Evolutionary conservation across 2,888 invertebrate genomes (phyloP), one percentile per base, ranked within the genome.

Genomic region (Autographa gamma): DNA sequence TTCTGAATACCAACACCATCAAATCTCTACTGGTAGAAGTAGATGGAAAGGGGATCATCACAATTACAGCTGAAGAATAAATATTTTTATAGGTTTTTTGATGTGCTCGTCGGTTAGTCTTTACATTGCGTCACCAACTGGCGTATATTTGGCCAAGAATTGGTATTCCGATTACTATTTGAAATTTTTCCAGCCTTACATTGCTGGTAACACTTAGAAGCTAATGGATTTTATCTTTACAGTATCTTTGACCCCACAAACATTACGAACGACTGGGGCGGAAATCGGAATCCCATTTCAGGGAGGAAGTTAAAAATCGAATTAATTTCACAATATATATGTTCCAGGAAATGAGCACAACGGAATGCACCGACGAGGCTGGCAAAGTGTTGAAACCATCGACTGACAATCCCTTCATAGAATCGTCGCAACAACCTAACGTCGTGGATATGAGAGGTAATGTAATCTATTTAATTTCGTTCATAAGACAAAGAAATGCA

Each of bases 381-480:
- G 97, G 97, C 79, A 98, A 98, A 96, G 96, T 97, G 83, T 80
- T 96, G 73, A 98, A 98, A 95, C 97, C 97, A 88, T 96, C 97
- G 87, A 96, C 95, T 84, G 98, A 98, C 96, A 98, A 99, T 97
- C 98, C 98, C 87, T 99, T 98, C 96, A 97, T 98, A 90, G 98
- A 98, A 94, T 97, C 97, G 92, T 97, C 97, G 87, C 98, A 97
- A 96, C 98, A 97, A 91, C 98, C 98, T 93, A 98, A 98, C 79
- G 97, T 98, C 85, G 98, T 99, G 69, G 99, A 99, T 92, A 98
- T 99, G 98, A 98, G 98, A 97, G 98, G 98, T 98, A 94, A 86
- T 75, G 1, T 11, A 38, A 11, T 38, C 11, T 38, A 38, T 11
- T 38, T 8, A 32, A 32, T 3, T 32, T 5, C 32, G n/a, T 32